A percentile compares a stretch with the other conserved stretches of the same genome.
These are phyloP conservation scores for Larimichthys polyactis DNA, from an alignment of 2,113 vertebrate species.

Conservation along the genomic window DNA sequence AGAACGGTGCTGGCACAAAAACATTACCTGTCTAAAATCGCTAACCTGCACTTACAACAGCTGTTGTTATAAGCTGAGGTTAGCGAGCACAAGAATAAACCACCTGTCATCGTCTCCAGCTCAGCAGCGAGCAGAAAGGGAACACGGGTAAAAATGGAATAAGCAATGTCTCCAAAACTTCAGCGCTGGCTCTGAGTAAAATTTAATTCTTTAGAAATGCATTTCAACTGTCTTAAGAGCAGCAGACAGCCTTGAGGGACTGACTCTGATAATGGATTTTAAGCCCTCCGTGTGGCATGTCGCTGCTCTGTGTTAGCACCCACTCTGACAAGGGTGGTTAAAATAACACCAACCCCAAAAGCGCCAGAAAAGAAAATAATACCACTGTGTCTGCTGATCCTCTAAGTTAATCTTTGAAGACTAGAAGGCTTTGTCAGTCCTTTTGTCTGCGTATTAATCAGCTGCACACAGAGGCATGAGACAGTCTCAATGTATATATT, in stretches of 20 bases:
- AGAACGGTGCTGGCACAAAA: conserved; percentile 13
- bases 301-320: conserved; percentile 55
- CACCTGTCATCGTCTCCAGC: conserved; percentile 10
- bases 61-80: conserved; percentile 38
- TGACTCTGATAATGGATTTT: conserved; percentile 69
- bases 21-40: conserved; percentile 16
- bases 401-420: conserved; percentile 52
- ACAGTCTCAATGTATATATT: conserved; percentile 9
- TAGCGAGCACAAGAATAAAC: conserved; percentile 29
- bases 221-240: conserved; percentile 67
- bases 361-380: conserved; percentile 53
- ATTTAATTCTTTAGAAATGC: conserved; percentile 69
- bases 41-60: conserved; percentile 23
- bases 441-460: conserved; percentile 59
- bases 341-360: conserved; percentile 56
- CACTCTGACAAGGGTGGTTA: conserved; percentile 66
- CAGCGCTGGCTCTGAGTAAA: conserved; percentile 27
- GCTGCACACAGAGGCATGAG: conserved; percentile 9
- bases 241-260: conserved; percentile 64
- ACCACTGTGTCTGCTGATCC: conserved; percentile 32
- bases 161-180: conserved; percentile 45
- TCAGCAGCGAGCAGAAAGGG: conserved; percentile 14
- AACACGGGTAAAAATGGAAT: conserved; percentile 26
- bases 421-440: conserved; percentile 50
- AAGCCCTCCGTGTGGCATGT: conserved; percentile 54